A percentile compares a stretch with the other conserved stretches of the same genome.
Evolutionary conservation across 2,113 vertebrate species (phyloP).

Genomic region (Pimephales promelas): DNA sequence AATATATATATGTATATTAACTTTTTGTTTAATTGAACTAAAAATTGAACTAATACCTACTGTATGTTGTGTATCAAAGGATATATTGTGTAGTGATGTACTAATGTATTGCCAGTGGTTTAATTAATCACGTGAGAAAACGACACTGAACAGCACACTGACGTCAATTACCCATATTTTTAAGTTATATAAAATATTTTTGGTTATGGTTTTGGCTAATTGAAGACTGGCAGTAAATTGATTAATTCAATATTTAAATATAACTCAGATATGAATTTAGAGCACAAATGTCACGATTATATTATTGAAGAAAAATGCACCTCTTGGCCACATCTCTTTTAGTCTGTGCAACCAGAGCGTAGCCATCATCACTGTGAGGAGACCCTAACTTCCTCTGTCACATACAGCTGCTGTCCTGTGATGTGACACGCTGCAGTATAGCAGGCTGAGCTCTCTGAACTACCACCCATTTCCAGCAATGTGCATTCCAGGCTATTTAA

Average conservation of each 20-base stretch:
- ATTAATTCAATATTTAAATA: too few species aligned
- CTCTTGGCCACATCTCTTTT: neutral
- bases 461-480: conserved; percentile 58
- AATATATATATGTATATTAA: neutral
- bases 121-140: neutral
- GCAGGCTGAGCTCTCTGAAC: conserved; percentile 46
- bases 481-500: conserved; percentile 63
- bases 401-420: conserved; percentile 51
- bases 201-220: neutral
- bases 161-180: too few species aligned
- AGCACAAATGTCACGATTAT: neutral
- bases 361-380: conserved; percentile 12
- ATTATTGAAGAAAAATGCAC: neutral
- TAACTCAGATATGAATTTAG: too few species aligned
- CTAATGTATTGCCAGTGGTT: too few species aligned
- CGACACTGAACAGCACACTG: neutral
- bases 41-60: neutral
- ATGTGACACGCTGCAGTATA: conserved; percentile 37
- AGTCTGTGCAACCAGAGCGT: neutral
- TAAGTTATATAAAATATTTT: too few species aligned
- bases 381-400: conserved; percentile 28
- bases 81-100: neutral
- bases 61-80: neutral
- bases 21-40: too few species aligned
- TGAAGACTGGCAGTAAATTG: too few species aligned